Percentiles rank a stretch among this genome's conserved stretches.
These are phyloP conservation scores for Temnopleurus reevesii DNA, from an alignment of 53 echinoderm and acorn worm species.

Conservation along the genomic window DNA sequence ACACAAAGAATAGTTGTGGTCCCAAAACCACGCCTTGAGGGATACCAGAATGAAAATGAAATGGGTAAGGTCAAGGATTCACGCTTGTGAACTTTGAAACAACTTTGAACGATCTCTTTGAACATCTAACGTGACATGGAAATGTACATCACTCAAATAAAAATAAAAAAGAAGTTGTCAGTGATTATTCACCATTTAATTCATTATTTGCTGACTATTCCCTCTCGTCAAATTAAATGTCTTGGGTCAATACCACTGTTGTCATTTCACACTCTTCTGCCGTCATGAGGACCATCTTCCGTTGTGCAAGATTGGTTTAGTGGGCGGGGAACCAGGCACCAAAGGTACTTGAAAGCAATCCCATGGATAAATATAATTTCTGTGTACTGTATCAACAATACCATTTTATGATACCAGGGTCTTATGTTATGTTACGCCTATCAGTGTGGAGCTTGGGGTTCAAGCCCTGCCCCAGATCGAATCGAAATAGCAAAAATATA, in stretches of 20 bases:
- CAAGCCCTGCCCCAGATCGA: no score
- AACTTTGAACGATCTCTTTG: not conserved
- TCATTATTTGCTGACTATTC: conserved; percentile 21
- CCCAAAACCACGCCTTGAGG: not conserved
- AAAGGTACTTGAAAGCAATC: conserved; percentile 28
- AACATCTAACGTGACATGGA: not conserved
- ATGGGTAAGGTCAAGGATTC: not conserved
- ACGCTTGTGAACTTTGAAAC: not conserved
- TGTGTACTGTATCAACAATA: conserved; percentile 31
- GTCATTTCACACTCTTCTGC: conserved; percentile 38
- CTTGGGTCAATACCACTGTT: not conserved
- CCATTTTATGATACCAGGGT: not conserved
- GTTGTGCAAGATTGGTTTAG: conserved; percentile 13
- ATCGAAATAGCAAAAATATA: no score
- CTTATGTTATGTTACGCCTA: not conserved
- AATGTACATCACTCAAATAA: not conserved
- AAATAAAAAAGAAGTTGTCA: not conserved
- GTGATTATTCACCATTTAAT: conserved; percentile 2
- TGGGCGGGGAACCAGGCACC: conserved; percentile 35
- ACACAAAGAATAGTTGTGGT: no score
- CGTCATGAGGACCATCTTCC: not conserved
- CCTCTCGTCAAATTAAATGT: conserved; percentile 11
- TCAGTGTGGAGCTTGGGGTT: no score
- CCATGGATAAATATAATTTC: not conserved
- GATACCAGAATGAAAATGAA: not conserved